Conservation (phyloP, 2,888 invertebrate species). For the Drosophila maculinotata region DNA sequence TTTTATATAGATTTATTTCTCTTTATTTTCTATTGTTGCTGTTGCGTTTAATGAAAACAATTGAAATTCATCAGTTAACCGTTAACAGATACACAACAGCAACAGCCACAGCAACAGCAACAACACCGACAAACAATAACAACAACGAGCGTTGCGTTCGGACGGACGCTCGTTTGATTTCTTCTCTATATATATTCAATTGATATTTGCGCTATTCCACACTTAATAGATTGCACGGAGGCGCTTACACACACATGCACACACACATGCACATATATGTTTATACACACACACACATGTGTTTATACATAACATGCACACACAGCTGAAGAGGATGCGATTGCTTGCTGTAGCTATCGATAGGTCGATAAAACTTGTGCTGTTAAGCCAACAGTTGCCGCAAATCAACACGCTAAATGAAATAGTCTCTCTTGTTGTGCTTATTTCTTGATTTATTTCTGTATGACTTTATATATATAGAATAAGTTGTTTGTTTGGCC, state of each 20-base stretch:
- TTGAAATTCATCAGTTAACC: slow-evolving; percentile 70
- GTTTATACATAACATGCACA: slow-evolving; percentile 13
- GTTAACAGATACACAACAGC: slow-evolving; percentile 62
- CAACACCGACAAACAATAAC: slow-evolving; percentile 9
- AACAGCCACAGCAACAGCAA: slow-evolving; percentile 44
- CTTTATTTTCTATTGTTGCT: neutral
- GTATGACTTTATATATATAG: neutral
- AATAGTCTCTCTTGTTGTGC: neutral
- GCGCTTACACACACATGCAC: slow-evolving; percentile 46
- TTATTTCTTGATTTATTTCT: no score
- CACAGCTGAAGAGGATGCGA: slow-evolving; percentile 56
- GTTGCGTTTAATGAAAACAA: slow-evolving; percentile 68
- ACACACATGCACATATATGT: slow-evolving; percentile 5
- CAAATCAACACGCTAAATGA: neutral
- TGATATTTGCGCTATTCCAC: slow-evolving; percentile 61
- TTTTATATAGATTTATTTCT: no score
- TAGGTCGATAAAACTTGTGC: neutral
- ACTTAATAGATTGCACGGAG: slow-evolving; percentile 59
- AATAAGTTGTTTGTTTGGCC: no score
- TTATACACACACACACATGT: slow-evolving; percentile 14
- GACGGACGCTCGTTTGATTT: slow-evolving; percentile 51
- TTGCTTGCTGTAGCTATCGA: slow-evolving; percentile 31
- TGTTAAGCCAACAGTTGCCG: slow-evolving; percentile 9
- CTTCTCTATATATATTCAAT: slow-evolving; percentile 58
- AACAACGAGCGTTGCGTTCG: slow-evolving; percentile 32